A percentile compares a stretch with the other conserved stretches of the same genome.
Evolutionary conservation across 2,797 vertebrate genomes (phyloP).

Genomic region (Centroberyx gerrardi): DNA sequence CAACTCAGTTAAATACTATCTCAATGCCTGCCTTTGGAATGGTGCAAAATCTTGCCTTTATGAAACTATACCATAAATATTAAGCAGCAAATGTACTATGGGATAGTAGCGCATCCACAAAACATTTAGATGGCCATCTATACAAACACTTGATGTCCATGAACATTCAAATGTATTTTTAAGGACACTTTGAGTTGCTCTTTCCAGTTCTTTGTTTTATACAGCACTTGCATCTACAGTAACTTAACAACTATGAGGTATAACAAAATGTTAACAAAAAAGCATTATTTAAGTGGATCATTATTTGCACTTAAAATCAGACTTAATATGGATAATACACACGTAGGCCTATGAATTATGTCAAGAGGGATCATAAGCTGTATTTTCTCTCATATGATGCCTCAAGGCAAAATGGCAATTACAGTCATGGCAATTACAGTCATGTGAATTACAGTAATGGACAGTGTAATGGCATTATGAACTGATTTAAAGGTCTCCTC

Average conservation of each 20-base stretch:
- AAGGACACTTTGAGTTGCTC: conserved; percentile 75
- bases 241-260: conserved; percentile 37
- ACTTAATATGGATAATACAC: no score
- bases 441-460: neutral
- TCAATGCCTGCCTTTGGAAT: conserved; percentile 1
- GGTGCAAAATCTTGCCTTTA: conserved; percentile 17
- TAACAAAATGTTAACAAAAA: conserved; percentile 8
- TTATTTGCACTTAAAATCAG: neutral
- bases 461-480: neutral
- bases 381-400: neutral
- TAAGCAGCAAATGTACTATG: conserved; percentile 19
- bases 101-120: neutral
- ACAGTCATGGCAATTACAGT: neutral
- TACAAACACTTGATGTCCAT: conserved; percentile 3
- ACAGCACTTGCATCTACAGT: neutral
- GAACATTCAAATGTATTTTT: conserved; percentile 41
- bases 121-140: neutral
- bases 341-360: neutral
- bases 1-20: conserved; percentile 2
- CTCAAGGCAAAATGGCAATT: no score
- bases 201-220: conserved; percentile 16
- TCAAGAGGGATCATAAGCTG: neutral
- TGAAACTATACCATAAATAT: conserved; percentile 28
- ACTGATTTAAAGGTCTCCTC: neutral
- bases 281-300: conserved; percentile 3